phyloP scores from a whole-genome alignment of 1,140 invertebrate genomes.

The Drosophila neocordata region DNA sequence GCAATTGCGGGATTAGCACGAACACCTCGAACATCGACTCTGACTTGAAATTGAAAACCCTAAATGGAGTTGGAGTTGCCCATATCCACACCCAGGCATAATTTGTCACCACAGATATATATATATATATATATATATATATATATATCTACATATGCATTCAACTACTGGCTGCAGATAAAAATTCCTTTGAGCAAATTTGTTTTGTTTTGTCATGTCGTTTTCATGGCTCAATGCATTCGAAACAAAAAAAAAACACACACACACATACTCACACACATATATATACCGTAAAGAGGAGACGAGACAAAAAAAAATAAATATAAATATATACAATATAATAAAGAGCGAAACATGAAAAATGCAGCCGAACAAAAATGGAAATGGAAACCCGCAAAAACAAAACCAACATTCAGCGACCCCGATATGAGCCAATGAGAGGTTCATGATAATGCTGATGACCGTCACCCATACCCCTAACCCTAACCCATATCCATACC shows the following conservation, averaged over 20 bases:
- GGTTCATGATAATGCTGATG: slow-evolving; percentile 11
- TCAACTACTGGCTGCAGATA: slow-evolving; percentile 22
- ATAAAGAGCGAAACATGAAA: slow-evolving; percentile 7
- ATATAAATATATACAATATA: slow-evolving; percentile 25
- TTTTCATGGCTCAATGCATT: slow-evolving; percentile 78
- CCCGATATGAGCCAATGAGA: slow-evolving; percentile 24
- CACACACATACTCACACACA: too few species aligned
- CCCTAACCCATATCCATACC: too few species aligned
- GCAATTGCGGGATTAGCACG: slow-evolving; percentile 77
- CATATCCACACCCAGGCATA: slow-evolving; percentile 22
- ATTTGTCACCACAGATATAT: slow-evolving; percentile 60
- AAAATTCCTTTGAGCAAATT: slow-evolving; percentile 64
- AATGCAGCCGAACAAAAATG: slow-evolving; percentile 15
- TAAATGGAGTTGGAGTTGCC: slow-evolving; percentile 16
- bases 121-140: not conserved
- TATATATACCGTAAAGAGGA: not conserved
- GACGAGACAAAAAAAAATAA: not conserved
- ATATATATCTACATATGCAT: slow-evolving; percentile 18
- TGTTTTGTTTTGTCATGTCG: slow-evolving; percentile 82
- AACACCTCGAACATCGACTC: slow-evolving; percentile 47
- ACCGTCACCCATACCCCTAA: slow-evolving; percentile 3
- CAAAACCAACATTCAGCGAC: slow-evolving; percentile 17
- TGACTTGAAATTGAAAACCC: slow-evolving; percentile 65
- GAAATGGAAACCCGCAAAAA: slow-evolving; percentile 58
- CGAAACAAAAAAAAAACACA: slow-evolving; percentile 17